Base-by-base conservation (phyloP, 2,888 invertebrate genomes). In the Cremastinae sp. region DNA sequence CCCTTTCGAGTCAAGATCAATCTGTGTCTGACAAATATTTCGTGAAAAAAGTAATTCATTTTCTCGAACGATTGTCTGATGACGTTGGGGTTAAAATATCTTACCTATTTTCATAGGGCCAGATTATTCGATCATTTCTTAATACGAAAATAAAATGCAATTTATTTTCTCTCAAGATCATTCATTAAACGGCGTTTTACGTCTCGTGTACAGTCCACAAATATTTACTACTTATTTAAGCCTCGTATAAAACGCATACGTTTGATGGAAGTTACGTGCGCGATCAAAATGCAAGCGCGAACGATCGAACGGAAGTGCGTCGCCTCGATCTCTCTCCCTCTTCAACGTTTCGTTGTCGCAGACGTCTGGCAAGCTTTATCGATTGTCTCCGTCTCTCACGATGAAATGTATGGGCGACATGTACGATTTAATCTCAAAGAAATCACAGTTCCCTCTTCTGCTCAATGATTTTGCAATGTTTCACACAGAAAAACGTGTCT, bases 211-310 rank as follows among this genome's bases (percentile, higher is more conserved):
- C 45, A n/a, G 53, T 28, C 37, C 22, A 12, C 59, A 58, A 56
- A 28, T 66, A 49, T 62, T 41, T 61, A 74, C 5, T 49, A 12
- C 65, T 45, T 45, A 14, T 47, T 18, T 7, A 56, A 12, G 20
- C 56, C 37, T 59, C 75, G 20, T 55, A 62, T 61, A 69, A 77
- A 35, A 39, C 45, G 37, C 37, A 55, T 16, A 22, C 45, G 66
- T 65, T 49, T 22, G 62, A 12, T 58, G 56, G 55, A 12, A 61
- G 49, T 59, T 55, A 55, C 58, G 39, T 43, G 61, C 62, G 37
- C 73, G 78, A 86, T 87, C 87, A 81, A 84, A 83, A 87, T 87
- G 86, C 87, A 83, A 80, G 81, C 81, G 75, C 78, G 75, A 83
- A 58, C 79, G 78, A 82, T 82, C 82, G 84, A 81, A 85, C 87